A percentile compares a stretch with the other conserved stretches of the same genome.
These are phyloP conservation scores for Sarotherodon lohbergeri DNA, from an alignment of 2,113 vertebrate genomes.

Conservation along the genomic window DNA sequence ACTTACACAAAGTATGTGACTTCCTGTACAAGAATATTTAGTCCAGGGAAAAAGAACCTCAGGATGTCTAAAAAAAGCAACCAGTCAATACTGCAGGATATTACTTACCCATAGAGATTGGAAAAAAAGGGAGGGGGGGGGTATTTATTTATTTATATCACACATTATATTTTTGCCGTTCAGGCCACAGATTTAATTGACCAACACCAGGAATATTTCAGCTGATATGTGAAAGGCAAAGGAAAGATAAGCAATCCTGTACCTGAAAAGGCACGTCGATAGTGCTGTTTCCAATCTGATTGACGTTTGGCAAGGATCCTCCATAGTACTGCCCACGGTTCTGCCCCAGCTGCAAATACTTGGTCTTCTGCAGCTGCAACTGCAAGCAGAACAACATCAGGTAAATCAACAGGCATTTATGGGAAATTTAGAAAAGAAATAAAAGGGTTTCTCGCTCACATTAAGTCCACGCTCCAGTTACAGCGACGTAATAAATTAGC, in stretches of 20 bases:
- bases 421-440: background rate
- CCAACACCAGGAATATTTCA: background rate
- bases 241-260: background rate
- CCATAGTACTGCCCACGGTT: slow-evolving; percentile 91
- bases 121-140: background rate
- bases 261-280: slow-evolving; percentile 90
- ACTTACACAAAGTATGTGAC: background rate
- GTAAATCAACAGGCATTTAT: background rate
- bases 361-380: slow-evolving; percentile 90
- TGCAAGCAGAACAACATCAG: slow-evolving; percentile 33
- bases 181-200: background rate
- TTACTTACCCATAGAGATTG: background rate
- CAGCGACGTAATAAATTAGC: background rate
- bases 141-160: background rate
- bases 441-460: background rate
- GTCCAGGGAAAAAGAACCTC: background rate
- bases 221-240: background rate
- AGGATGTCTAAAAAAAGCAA: background rate
- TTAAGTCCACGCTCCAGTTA: background rate
- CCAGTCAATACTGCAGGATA: background rate
- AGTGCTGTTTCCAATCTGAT: slow-evolving; percentile 83
- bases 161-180: background rate
- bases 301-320: slow-evolving; percentile 92
- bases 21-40: background rate
- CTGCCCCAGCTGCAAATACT: slow-evolving; percentile 90